Conservation (phyloP, 2,888 invertebrate species). For the Eristalis intricaria region DNA sequence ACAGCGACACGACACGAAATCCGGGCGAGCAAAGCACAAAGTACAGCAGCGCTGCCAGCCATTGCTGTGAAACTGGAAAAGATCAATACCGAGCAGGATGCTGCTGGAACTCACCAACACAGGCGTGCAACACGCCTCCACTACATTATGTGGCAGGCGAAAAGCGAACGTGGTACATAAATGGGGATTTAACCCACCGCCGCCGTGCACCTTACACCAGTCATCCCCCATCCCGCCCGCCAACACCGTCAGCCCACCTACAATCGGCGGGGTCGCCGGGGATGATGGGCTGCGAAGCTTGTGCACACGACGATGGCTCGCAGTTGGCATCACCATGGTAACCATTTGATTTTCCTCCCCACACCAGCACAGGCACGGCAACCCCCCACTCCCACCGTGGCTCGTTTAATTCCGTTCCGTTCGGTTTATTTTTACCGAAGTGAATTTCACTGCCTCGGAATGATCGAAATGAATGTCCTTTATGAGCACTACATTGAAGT, state of each 20-base stretch:
- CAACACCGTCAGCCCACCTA: not conserved
- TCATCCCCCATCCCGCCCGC: not conserved
- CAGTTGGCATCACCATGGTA: conserved; percentile 41
- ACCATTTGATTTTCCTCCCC: conserved; percentile 23
- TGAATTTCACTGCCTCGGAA: conserved; percentile 69
- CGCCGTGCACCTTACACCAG: not conserved
- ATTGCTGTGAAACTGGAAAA: conserved; percentile 57
- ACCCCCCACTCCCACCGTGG: not conserved
- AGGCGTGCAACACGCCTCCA: not conserved
- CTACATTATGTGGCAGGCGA: conserved; percentile 56
- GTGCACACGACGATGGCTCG: conserved; percentile 37
- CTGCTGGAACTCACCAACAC: conserved; percentile 62
- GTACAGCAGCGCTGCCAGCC: conserved; percentile 6
- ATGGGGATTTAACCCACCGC: conserved; percentile 53
- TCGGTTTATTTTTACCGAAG: conserved; percentile 68
- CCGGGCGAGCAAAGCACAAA: conserved; percentile 63
- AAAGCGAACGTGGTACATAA: conserved; percentile 38
- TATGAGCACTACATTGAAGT: conserved; percentile 71
- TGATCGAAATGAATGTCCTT: conserved; percentile 70
- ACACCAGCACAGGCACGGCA: not conserved
- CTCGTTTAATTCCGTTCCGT: conserved; percentile 54
- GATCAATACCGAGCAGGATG: conserved; percentile 69
- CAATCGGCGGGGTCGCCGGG: not conserved
- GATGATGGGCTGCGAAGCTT: conserved; percentile 28
- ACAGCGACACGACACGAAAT: conserved; percentile 46